Conservation (phyloP, 2,888 invertebrate species). For the Thelaira solivaga region DNA sequence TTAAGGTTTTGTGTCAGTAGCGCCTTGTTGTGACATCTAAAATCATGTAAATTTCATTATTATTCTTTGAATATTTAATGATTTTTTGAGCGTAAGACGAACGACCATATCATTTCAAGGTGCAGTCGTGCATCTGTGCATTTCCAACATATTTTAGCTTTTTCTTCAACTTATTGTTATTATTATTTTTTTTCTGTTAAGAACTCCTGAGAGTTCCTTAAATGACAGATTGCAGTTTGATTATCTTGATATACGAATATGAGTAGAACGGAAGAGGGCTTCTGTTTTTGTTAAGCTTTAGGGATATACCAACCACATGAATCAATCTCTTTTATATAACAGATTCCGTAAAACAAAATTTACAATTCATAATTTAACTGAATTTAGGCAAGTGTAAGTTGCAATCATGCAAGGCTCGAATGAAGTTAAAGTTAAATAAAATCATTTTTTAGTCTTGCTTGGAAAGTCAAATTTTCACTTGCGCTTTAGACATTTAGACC, state of each 20-base stretch:
- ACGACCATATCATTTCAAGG: conserved; percentile 19
- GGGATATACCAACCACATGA: background rate
- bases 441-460: no score
- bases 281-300: conserved; percentile 15
- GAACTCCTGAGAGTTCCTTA: conserved; percentile 45
- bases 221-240: conserved; percentile 58
- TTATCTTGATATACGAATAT: conserved; percentile 39
- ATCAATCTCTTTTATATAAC: conserved; percentile 5
- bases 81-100: conserved; percentile 39
- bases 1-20: conserved; percentile 58
- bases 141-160: background rate
- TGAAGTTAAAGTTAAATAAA: no score
- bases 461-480: no score
- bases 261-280: conserved; percentile 17
- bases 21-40: conserved; percentile 59
- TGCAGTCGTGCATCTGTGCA: conserved; percentile 32
- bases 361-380: background rate
- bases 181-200: background rate
- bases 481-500: no score
- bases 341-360: conserved; percentile 11
- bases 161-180: conserved; percentile 2
- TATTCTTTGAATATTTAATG: conserved; percentile 61
- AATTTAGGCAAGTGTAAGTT: no score
- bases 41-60: conserved; percentile 62
- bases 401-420: no score